These are phyloP conservation scores for Seira sanloemensis DNA, from an alignment of 2,888 invertebrate species.

Conservation along the genomic window DNA sequence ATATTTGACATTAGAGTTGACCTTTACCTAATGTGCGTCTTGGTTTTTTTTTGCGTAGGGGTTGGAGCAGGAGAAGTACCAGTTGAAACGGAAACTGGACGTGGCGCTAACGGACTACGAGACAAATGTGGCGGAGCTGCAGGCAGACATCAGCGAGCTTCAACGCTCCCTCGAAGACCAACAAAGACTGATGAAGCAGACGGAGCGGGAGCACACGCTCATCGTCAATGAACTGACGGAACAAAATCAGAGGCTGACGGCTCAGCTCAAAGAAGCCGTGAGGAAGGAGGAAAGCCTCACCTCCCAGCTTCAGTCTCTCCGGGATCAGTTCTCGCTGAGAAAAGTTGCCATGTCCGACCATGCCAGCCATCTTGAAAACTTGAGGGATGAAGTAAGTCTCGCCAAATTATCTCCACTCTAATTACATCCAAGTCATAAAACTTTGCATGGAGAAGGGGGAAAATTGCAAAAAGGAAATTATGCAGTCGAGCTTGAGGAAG, in stretches of 20 bases:
- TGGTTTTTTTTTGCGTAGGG: conserved; percentile 82
- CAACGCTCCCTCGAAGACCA: conserved; percentile 83
- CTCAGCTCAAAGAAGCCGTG: conserved; percentile 86
- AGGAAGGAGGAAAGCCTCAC: conserved; percentile 87
- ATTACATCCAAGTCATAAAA: too few relatives aligned
- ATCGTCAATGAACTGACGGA: conserved; percentile 90
- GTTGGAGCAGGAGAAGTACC: conserved; percentile 94
- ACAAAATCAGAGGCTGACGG: conserved; percentile 90
- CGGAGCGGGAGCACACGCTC: conserved; percentile 84
- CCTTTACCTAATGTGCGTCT: too few relatives aligned
- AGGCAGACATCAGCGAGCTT: conserved; percentile 90
- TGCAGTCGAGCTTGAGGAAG: too few relatives aligned
- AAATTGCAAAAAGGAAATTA: too few relatives aligned
- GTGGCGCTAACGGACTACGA: conserved; percentile 93
- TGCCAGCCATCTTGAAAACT: conserved; percentile 89
- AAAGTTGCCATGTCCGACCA: conserved; percentile 90
- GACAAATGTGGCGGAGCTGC: conserved; percentile 88
- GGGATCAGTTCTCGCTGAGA: conserved; percentile 89
- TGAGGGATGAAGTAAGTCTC: conserved; percentile 85
- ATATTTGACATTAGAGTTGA: too few relatives aligned
- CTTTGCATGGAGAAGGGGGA: too few relatives aligned
- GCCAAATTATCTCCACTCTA: too few relatives aligned
- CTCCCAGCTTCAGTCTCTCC: conserved; percentile 86
- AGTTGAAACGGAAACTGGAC: conserved; percentile 88
- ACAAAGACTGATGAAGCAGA: conserved; percentile 75